Percentiles rank a stretch among this genome's conserved stretches.
These are phyloP conservation scores for Callaeas wilsoni DNA, from an alignment of 2,113 vertebrate genomes.

Conservation along the genomic window DNA sequence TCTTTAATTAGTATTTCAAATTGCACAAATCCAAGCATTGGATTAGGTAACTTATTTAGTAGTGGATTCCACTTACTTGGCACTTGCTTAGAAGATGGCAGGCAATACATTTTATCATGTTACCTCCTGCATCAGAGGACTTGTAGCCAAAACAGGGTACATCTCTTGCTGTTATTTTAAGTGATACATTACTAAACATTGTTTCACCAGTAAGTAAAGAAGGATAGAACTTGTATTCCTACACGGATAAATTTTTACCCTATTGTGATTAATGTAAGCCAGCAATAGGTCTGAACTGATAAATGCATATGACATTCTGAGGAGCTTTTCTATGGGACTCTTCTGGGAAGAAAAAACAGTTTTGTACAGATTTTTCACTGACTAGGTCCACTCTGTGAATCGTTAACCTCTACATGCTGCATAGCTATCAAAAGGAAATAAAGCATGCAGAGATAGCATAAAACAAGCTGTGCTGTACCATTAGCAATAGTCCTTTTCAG, in stretches of 20 bases:
- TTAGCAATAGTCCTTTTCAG: neutral
- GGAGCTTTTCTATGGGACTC: neutral
- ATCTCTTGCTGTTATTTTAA: neutral
- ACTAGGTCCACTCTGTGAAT: neutral
- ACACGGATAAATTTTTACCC: neutral
- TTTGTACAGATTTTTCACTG: constrained; percentile 1
- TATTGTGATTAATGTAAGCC: neutral
- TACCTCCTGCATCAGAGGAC: neutral
- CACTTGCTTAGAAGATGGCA: neutral
- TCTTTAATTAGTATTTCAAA: neutral
- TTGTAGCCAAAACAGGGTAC: neutral
- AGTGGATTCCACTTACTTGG: neutral
- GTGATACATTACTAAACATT: neutral
- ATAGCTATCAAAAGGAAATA: neutral
- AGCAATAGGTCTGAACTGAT: neutral
- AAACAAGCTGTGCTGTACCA: neutral
- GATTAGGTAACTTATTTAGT: neutral
- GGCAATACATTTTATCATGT: neutral
- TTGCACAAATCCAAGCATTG: neutral
- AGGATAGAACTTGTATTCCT: neutral
- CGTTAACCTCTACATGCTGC: neutral
- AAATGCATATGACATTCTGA: neutral
- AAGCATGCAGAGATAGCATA: neutral
- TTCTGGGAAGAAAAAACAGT: neutral
- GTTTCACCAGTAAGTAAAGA: neutral